Percentiles rank a stretch among this genome's conserved stretches.
phyloP scores from a whole-genome alignment of 2,113 vertebrate species.

The Ariopsis seemanni region DNA sequence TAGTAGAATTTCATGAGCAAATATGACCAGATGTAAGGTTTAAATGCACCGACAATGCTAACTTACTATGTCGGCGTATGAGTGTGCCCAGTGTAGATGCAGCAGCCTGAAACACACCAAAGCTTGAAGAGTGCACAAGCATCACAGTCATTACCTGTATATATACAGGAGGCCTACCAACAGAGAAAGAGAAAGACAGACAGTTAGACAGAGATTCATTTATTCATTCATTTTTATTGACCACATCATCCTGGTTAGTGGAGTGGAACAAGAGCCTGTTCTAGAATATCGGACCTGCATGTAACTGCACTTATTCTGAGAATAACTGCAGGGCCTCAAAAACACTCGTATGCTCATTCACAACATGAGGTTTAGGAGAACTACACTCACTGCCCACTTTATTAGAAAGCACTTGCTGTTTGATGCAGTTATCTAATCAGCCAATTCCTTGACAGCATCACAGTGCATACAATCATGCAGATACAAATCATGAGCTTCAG shows the following conservation, averaged over 20 bases:
- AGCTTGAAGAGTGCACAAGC: slow-evolving; percentile 85
- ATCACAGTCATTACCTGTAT: slow-evolving; percentile 88
- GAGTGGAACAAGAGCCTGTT: neutral
- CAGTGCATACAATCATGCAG: too few species aligned
- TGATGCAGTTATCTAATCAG: too few species aligned
- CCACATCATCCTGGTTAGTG: neutral
- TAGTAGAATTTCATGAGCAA: neutral
- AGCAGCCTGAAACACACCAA: slow-evolving; percentile 84
- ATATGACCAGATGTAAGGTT: neutral
- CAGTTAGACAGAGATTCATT: neutral
- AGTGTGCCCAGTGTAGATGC: slow-evolving; percentile 81
- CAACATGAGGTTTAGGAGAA: neutral
- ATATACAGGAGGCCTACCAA: slow-evolving; percentile 83
- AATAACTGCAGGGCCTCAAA: too few species aligned
- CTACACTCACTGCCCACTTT: too few species aligned
- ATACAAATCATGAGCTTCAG: too few species aligned
- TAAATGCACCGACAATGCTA: neutral
- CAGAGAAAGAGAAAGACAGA: slow-evolving; percentile 25
- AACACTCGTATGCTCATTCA: neutral
- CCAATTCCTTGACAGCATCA: too few species aligned
- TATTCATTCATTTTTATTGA: neutral
- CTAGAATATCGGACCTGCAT: neutral
- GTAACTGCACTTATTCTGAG: neutral
- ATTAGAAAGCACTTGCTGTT: too few species aligned
- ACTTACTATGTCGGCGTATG: slow-evolving; percentile 82